Evolutionary conservation across 2,113 vertebrate genomes (phyloP), one percentile per base, ranked within the genome.

Genomic region (Ciconia stormi): DNA sequence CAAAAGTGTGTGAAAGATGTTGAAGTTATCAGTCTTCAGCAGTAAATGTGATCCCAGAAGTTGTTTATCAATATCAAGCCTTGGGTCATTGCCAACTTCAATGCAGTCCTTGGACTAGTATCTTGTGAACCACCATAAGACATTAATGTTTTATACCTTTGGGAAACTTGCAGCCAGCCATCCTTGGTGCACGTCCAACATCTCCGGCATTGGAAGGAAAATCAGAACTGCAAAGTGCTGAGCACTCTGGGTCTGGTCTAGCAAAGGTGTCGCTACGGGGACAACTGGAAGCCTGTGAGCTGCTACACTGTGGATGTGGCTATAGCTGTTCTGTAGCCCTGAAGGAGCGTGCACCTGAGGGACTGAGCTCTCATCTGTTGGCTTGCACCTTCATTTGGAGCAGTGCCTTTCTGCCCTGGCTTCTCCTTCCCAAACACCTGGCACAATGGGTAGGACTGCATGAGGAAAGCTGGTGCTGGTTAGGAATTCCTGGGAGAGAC

Each of bases 361-460:
- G 29, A 1, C 58, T 11, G 46, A 50, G 70, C 55, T 62, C n/a
- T 17, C 29, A 4, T 5, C 25, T 38, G 5, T 6, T 52, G 47
- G 2, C 9, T 52, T 22, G 5, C 25, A 49, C 34, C 32, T 49
- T 13, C 30, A 26, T 32, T 47, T 19, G 38, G 42, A 78, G 61
- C 22, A 74, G n/a, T 38, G 63, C 36, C 40, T 90, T 90, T 30
- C 74, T 86, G 7, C 58, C 61, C 25, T 13, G 10, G 15, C 2
- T 5, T 46, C 23, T 65, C 6, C 46, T 76, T 18, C 56, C 38
- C 42, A 34, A 49, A 25, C 16, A 25, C 46, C 15, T 25, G 10
- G 61, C 6, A 5, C 23, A 4, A 3, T 1, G 8, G 36, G 13
- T 19, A 44, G 55, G 21, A 23, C 34, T 30, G 46, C 3, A 2